Conservation (phyloP, 2,888 invertebrate genomes). For the Choristoneura rosaceana region DNA sequence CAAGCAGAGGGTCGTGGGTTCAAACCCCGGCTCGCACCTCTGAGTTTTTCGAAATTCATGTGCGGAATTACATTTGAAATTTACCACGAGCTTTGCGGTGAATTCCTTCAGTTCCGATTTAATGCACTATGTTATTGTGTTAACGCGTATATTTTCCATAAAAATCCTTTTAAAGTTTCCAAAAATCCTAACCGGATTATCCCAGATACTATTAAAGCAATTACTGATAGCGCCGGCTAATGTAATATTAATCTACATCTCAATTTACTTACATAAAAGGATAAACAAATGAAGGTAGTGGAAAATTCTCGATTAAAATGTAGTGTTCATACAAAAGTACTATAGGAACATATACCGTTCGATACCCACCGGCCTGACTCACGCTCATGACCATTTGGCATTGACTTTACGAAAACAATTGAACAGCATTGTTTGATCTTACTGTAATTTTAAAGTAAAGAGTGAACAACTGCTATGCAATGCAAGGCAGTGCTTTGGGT, state of each 20-base stretch:
- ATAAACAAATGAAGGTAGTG: conserved; percentile 9
- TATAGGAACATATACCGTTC: neutral
- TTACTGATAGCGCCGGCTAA: neutral
- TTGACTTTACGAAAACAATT: neutral
- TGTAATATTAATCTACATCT: conserved; percentile 4
- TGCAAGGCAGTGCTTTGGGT: neutral
- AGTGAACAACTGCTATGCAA: too few relatives aligned
- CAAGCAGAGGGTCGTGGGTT: too few relatives aligned
- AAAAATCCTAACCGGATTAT: neutral
- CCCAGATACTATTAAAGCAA: neutral
- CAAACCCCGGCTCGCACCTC: too few relatives aligned
- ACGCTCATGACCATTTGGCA: neutral
- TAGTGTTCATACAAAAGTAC: neutral
- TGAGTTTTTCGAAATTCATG: too few relatives aligned
- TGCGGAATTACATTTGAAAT: too few relatives aligned
- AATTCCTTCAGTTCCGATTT: too few relatives aligned
- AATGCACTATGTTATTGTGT: too few relatives aligned
- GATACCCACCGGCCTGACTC: neutral
- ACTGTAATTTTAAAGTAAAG: neutral
- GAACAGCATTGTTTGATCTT: neutral
- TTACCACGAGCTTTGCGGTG: too few relatives aligned
- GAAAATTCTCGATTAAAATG: conserved; percentile 13
- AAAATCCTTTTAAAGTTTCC: neutral
- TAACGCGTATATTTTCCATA: too few relatives aligned
- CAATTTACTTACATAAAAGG: neutral